phyloP scores from a whole-genome alignment of 1,140 invertebrate genomes.

The Coelopa frigida region DNA sequence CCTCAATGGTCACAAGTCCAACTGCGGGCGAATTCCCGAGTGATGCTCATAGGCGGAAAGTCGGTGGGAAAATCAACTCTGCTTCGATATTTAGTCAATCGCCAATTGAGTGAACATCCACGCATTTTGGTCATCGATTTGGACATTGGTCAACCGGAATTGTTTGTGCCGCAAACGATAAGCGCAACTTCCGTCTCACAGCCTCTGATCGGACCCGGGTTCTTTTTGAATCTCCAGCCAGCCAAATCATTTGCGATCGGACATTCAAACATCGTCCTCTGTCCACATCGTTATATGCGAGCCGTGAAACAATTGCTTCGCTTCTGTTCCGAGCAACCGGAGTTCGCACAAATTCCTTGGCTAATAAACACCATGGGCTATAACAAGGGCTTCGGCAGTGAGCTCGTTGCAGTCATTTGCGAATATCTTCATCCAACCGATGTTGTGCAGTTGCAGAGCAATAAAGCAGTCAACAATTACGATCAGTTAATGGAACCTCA shows the following conservation, averaged over 20 bases:
- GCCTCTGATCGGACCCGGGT: slow-evolving; percentile 65
- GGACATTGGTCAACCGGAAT: slow-evolving; percentile 72
- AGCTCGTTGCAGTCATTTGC: slow-evolving; percentile 47
- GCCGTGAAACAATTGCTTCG: slow-evolving; percentile 45
- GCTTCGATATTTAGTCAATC: slow-evolving; percentile 58
- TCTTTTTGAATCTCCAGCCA: slow-evolving; percentile 35
- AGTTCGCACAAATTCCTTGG: slow-evolving; percentile 46
- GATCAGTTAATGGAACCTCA: slow-evolving; percentile 32
- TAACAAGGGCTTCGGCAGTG: slow-evolving; percentile 48
- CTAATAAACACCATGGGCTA: slow-evolving; percentile 62
- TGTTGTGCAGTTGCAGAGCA: slow-evolving; percentile 50
- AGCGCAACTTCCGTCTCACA: slow-evolving; percentile 53
- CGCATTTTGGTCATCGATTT: slow-evolving; percentile 60
- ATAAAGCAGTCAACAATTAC: slow-evolving; percentile 48
- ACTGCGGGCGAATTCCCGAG: slow-evolving; percentile 18
- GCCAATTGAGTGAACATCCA: slow-evolving; percentile 43
- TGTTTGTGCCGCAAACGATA: slow-evolving; percentile 60
- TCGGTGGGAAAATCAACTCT: slow-evolving; percentile 68
- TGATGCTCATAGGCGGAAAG: slow-evolving; percentile 59
- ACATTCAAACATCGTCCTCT: slow-evolving; percentile 47
- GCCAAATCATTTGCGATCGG: slow-evolving; percentile 47
- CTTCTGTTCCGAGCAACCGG: slow-evolving; percentile 22
- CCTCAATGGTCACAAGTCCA: slow-evolving; percentile 34
- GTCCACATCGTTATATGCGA: slow-evolving; percentile 47
- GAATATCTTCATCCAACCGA: slow-evolving; percentile 47